Evolutionary conservation across 2,797 vertebrate species (phyloP).

Genomic region (Florisuga fusca): DNA sequence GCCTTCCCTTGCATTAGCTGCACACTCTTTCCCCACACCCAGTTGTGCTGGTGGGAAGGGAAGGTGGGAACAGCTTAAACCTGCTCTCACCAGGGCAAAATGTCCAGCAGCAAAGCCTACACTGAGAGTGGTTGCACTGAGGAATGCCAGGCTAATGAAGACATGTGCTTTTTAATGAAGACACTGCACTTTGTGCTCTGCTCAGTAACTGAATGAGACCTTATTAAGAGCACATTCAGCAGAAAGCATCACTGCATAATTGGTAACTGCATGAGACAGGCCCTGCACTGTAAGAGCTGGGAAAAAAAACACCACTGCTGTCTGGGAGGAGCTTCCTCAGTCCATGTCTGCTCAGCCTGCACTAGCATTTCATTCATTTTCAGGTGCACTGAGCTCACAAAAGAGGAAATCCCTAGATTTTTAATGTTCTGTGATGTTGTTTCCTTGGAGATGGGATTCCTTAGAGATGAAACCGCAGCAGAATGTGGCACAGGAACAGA

Average conservation of each 20-base stretch:
- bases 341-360: background rate
- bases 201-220: slow-evolving; percentile 11
- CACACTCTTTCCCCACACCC: background rate
- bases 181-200: background rate
- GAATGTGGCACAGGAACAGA: background rate
- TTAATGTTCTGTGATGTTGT: background rate
- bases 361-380: background rate
- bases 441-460: slow-evolving; percentile 53
- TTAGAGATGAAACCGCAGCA: background rate
- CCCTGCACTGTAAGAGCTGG: background rate
- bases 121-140: background rate
- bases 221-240: slow-evolving; percentile 30
- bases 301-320: background rate
- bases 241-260: slow-evolving; percentile 27
- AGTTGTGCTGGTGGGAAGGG: background rate
- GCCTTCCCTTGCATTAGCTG: background rate
- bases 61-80: background rate
- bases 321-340: background rate
- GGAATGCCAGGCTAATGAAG: background rate
- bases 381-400: slow-evolving; percentile 30
- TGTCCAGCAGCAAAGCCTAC: background rate
- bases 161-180: background rate
- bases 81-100: background rate
- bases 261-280: background rate
- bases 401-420: slow-evolving; percentile 26